Evolutionary conservation across 2,888 invertebrate genomes (phyloP).

Genomic region (Leptinotarsa juncta): DNA sequence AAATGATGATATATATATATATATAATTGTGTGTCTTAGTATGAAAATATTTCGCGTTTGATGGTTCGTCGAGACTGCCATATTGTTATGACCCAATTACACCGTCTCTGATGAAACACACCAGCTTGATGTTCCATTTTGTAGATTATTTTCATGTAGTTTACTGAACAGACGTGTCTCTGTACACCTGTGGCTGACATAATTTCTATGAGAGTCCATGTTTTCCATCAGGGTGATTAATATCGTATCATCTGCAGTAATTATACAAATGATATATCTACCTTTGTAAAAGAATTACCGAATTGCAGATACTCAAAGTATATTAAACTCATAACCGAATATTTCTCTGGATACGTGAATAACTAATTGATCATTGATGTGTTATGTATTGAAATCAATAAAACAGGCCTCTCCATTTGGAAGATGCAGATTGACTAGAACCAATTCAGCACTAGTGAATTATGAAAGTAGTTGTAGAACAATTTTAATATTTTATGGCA

Average conservation of each 20-base stretch:
- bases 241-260: background rate
- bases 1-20: too few species aligned
- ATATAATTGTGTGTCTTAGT: too few species aligned
- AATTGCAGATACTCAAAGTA: background rate
- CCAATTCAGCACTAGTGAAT: too few species aligned
- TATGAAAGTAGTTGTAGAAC: too few species aligned
- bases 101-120: background rate
- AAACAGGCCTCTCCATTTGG: too few species aligned
- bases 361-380: too few species aligned
- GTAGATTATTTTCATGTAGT: background rate
- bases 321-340: too few species aligned
- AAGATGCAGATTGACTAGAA: too few species aligned
- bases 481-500: too few species aligned
- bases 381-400: too few species aligned
- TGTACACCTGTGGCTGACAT: background rate
- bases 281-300: background rate
- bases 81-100: background rate
- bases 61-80: background rate
- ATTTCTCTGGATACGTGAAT: too few species aligned
- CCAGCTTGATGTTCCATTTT: background rate
- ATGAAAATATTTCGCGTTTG: too few species aligned
- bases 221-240: background rate
- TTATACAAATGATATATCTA: background rate
- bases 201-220: background rate
- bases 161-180: slow-evolving; percentile 1